Evolutionary conservation across 2,113 vertebrate species (phyloP).

Genomic region (Embiotoca jacksoni): DNA sequence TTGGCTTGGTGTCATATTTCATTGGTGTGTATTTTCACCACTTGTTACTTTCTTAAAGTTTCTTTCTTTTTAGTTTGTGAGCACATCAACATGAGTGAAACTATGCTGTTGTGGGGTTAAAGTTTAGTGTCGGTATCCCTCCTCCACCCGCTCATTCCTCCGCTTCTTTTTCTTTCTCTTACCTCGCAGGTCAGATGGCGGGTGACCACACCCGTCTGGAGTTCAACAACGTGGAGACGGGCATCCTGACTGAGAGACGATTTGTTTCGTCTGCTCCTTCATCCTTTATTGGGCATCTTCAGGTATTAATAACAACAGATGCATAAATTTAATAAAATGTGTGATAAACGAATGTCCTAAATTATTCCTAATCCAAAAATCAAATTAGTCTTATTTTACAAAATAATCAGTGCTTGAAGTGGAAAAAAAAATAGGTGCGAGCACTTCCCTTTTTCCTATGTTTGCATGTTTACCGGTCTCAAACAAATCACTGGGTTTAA

Average conservation of each 20-base stretch:
- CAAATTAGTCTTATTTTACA: not conserved
- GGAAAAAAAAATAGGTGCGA: too few species aligned
- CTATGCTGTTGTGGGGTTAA: not conserved
- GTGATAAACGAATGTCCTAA: not conserved
- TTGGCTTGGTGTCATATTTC: not conserved
- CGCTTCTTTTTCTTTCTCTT: slow-evolving; percentile 3
- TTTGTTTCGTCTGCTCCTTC: slow-evolving; percentile 94
- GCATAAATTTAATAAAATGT: too few species aligned
- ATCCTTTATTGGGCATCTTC: slow-evolving; percentile 95
- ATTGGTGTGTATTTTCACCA: not conserved
- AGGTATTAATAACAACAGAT: slow-evolving; percentile 59
- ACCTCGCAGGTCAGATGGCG: slow-evolving; percentile 91
- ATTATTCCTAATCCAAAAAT: not conserved
- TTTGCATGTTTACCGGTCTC: too few species aligned
- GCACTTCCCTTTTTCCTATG: too few species aligned
- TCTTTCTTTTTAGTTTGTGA: too few species aligned
- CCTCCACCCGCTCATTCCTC: slow-evolving; percentile 16
- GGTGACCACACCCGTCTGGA: slow-evolving; percentile 97
- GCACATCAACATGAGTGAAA: too few species aligned
- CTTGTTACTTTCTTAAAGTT: not conserved
- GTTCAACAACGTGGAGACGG: slow-evolving; percentile 97
- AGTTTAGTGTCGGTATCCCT: not conserved
- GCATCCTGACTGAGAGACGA: slow-evolving; percentile 95
- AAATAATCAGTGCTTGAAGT: too few species aligned
- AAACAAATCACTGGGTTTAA: too few species aligned